These are phyloP conservation scores for Xiphophorus hellerii DNA, from an alignment of 2,113 vertebrate genomes.

Conservation along the genomic window DNA sequence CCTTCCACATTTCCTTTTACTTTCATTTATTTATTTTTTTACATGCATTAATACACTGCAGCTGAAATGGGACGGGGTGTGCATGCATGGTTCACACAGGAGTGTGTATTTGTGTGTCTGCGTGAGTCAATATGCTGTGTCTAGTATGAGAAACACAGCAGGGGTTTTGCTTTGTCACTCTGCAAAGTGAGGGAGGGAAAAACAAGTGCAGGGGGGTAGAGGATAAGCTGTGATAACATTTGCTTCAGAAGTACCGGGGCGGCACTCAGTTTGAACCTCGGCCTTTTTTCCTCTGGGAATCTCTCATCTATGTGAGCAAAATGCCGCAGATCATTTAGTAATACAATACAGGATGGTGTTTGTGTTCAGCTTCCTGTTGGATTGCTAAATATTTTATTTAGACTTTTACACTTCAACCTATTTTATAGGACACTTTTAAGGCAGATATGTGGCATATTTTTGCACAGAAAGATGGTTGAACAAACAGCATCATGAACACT, in stretches of 20 bases:
- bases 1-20: slow-evolving; percentile 11
- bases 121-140: slow-evolving; percentile 41
- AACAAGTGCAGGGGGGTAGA: slow-evolving; percentile 6
- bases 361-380: slow-evolving; percentile 4
- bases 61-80: slow-evolving; percentile 4
- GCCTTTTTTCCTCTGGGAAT: slow-evolving; percentile 46
- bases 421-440: not conserved
- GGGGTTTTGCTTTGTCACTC: slow-evolving; percentile 55
- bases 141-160: slow-evolving; percentile 69
- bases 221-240: slow-evolving; percentile 75
- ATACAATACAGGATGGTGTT: slow-evolving; percentile 53
- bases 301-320: slow-evolving; percentile 43
- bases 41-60: not conserved
- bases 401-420: slow-evolving; percentile 44
- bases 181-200: slow-evolving; percentile 35
- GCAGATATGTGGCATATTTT: too few relatives aligned
- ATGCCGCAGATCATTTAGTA: slow-evolving; percentile 36
- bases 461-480: not conserved
- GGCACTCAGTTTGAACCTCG: slow-evolving; percentile 41
- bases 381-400: slow-evolving; percentile 45
- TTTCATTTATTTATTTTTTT: slow-evolving; percentile 9
- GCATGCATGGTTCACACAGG: slow-evolving; percentile 10
- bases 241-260: slow-evolving; percentile 66
- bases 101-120: slow-evolving; percentile 14
- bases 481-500: too few relatives aligned